These are phyloP conservation scores for Venustaconcha ellipsiformis DNA, from an alignment of 1,140 invertebrate genomes.

Conservation along the genomic window DNA sequence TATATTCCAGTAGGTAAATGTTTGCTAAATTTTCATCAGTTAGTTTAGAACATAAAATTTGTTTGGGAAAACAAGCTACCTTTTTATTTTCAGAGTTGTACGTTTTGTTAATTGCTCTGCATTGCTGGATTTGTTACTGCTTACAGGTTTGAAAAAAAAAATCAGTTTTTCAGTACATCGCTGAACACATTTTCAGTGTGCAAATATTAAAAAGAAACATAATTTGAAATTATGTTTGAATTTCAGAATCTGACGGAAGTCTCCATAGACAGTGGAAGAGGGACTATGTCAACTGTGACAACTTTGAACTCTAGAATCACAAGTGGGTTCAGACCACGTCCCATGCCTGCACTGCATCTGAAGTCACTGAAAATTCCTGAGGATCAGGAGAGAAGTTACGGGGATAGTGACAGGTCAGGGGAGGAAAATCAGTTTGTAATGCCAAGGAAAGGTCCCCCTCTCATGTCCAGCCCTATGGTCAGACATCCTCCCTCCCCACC, in stretches of 20 bases:
- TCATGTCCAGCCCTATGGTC: conserved; percentile 14
- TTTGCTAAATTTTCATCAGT: no score
- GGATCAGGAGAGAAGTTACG: conserved; percentile 37
- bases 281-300: conserved; percentile 61
- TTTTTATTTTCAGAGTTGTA: conserved; percentile 6
- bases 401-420: conserved; percentile 19
- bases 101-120: not conserved
- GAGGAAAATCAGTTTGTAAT: conserved; percentile 5
- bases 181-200: not conserved
- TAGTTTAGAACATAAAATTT: no score
- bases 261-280: conserved; percentile 68
- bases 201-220: not conserved
- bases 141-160: not conserved
- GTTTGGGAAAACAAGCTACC: no score
- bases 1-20: no score
- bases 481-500: conserved; percentile 59
- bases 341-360: conserved; percentile 47
- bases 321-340: conserved; percentile 27
- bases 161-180: not conserved
- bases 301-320: conserved; percentile 32
- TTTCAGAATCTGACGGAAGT: conserved; percentile 54
- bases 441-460: conserved; percentile 6
- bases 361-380: conserved; percentile 41
- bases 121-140: not conserved
- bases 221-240: not conserved